phyloP scores from a whole-genome alignment of 2,888 invertebrate genomes.

The Protonemura montana region DNA sequence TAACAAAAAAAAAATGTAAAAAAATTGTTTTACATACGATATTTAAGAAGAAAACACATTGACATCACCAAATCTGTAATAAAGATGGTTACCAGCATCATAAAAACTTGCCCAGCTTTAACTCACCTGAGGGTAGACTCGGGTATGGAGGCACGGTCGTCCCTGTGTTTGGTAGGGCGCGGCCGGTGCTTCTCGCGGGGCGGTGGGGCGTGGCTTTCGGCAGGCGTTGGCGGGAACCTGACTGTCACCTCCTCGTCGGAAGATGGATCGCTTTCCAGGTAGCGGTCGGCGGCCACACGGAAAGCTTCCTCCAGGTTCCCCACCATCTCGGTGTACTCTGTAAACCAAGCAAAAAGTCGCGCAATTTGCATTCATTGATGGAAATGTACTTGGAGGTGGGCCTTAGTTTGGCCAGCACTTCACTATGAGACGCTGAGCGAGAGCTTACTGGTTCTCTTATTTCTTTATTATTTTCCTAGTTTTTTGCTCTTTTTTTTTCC shows the following conservation, averaged over 20 bases:
- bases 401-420: too few species aligned
- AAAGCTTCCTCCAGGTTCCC: conserved; percentile 83
- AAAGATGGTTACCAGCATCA: too few species aligned
- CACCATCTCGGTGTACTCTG: conserved; percentile 90
- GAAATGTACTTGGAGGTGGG: too few species aligned
- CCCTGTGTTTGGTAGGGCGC: background rate
- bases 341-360: background rate
- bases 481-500: too few species aligned
- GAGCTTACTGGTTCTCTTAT: too few species aligned
- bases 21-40: too few species aligned
- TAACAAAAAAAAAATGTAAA: too few species aligned
- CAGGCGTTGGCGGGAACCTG: conserved; percentile 52
- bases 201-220: conserved; percentile 2
- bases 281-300: conserved; percentile 81
- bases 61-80: too few species aligned
- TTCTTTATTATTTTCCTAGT: too few species aligned
- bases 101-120: too few species aligned
- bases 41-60: too few species aligned
- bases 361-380: conserved; percentile 57
- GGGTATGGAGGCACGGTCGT: background rate
- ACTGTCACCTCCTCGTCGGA: conserved; percentile 69
- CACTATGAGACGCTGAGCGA: too few species aligned
- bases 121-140: conserved; percentile 24
- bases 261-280: conserved; percentile 80
- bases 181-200: background rate